Base-by-base conservation (phyloP, 2,113 vertebrate species). In the Rhinolophus ferrumequinum region DNA sequence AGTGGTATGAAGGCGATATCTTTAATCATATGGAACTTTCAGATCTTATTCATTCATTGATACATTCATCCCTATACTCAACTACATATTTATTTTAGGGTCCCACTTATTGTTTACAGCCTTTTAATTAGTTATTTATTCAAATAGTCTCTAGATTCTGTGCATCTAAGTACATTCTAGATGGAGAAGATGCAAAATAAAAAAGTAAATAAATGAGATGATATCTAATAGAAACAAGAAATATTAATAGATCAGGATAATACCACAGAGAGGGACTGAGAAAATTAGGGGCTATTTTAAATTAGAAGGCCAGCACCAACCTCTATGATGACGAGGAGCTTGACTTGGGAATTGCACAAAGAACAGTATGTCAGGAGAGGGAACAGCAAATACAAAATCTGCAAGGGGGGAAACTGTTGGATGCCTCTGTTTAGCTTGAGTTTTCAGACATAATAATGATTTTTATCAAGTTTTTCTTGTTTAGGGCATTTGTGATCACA, bases 171-270 rank as follows among this genome's bases (percentile, higher is more conserved):
- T 44, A 35, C 21, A 24, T 60, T 69, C 14, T 38, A 81, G 24
- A 35, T 41, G 14, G 3, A 70, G 80, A 81, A 26, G 33, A 47
- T 24, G 93, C 77, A 80, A 86, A 81, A 81, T 33, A 33, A 76
- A 60, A 44, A 81, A 86, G 30, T 58, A 44, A 94, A 41, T 84
- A 35, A 90, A 58, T 67, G 30, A 50, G 50, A 47, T n/a, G 24
- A 33, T 38, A 56, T 26, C 16, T 60, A 72, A 60, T 30, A 8
- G 14, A 73, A 28, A 19, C 35, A 82, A 67, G 33, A 67, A 26
- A 21, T 15, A 18, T 30, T 87, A 86, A 58, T 62, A 28, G 9
- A 28, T 58, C 47, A 89, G 11, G 56, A 58, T 38, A 69, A 13
- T 4, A 33, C 56, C 30, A 16, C 50, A 67, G 47, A 70, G 41